Percentiles rank a stretch among this genome's conserved stretches.
Conservation (phyloP, 2,797 vertebrate species). For the Arnoldichthys spilopterus region DNA sequence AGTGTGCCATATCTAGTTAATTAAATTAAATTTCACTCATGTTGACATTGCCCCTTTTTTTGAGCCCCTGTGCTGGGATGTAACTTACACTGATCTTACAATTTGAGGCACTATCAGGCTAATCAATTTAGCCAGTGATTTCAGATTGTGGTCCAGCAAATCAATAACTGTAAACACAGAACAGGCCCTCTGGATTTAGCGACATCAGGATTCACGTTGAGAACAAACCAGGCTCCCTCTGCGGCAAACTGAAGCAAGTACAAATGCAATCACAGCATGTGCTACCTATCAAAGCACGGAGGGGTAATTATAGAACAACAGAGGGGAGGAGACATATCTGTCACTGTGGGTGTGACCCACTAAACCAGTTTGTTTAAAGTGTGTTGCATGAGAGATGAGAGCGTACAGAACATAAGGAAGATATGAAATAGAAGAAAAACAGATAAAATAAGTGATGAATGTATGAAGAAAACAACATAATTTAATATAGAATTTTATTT, state of each 20-base stretch:
- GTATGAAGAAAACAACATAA: neutral
- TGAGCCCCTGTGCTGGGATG: no score
- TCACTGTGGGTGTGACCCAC: conserved; percentile 47
- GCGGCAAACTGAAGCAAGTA: conserved; percentile 42
- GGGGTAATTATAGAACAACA: conserved; percentile 67
- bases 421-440: neutral
- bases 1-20: no score
- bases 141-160: neutral
- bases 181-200: neutral
- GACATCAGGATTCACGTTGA: neutral
- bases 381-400: conserved; percentile 38
- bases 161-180: neutral
- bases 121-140: neutral
- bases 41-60: no score
- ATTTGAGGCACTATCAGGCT: no score
- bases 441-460: neutral
- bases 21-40: no score
- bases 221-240: neutral
- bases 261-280: conserved; percentile 66
- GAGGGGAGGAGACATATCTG: conserved; percentile 52
- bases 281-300: conserved; percentile 62
- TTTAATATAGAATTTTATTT: no score
- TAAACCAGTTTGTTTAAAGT: conserved; percentile 7
- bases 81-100: no score
- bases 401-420: neutral